Evolutionary conservation across 2,888 invertebrate species (phyloP), one percentile per base, ranked within the genome.

Genomic region (Nomada flava): DNA sequence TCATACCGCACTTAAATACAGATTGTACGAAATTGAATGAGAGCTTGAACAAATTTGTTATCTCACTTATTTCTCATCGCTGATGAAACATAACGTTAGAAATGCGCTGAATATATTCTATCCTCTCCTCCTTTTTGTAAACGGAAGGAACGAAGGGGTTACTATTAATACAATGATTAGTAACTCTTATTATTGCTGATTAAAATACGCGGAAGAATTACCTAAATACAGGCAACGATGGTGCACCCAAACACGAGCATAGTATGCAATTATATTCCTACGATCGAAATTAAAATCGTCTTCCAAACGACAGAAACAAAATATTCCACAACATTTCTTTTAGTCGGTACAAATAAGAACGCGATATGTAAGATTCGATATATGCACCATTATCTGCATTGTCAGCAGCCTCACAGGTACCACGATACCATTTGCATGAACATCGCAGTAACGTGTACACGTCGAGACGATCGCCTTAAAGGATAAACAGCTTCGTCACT

Each of bases 401-500:
- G 71, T 50, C 63, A 78, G 20, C 67, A 1, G n/a, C n/a, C 18
- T 15, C 26, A 50, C 10, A 26, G 36, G 26, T 57, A 55, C 15
- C 18, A 47, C 36, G 13, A 20, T 7, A 11, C n/a, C 29, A 50
- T 74, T 74, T 74, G 57, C 57, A 74, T 74, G 11, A 15, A 5
- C 29, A 42, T 62, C n/a, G 5, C 44, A 55, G 57, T 29, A 65
- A 47, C 47, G 15, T 0, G 20, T 23, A 60, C 29, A 53, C 15
- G 18, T 9, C 60, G 20, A 9, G 71, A 60, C 71, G 47, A 52
- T 62, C 50, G 62, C 52, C 13, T 60, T 18, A 18, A 64, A 53
- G 13, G 15, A 60, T 44, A 23, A 73, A 60, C 67, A 20, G 53
- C 75, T 18, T 44, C 26, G 59, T 69, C 68, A 60, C 15, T 59